These are phyloP conservation scores for Styela clava DNA, from an alignment of 23 tunicate genomes.

Conservation along the genomic window DNA sequence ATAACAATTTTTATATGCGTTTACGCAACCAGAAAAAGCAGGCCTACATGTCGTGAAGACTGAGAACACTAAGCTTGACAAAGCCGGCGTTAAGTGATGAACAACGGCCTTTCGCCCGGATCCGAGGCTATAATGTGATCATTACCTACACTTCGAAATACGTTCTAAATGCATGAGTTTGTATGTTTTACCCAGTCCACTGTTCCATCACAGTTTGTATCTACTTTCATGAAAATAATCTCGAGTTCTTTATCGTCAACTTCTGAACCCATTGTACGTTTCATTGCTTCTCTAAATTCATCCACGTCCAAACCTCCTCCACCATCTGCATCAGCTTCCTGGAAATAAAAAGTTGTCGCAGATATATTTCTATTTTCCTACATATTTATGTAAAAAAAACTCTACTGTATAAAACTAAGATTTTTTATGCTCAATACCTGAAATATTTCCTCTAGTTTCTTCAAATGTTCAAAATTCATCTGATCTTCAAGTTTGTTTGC, in stretches of 20 bases:
- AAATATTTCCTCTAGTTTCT: constrained; percentile 61
- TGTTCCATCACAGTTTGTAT: constrained; percentile 83
- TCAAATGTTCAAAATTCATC: constrained; percentile 82
- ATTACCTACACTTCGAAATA: no score
- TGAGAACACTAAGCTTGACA: no score
- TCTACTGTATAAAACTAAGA: no score
- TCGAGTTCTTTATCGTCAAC: constrained; percentile 75
- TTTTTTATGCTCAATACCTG: no score
- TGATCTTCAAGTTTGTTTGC: constrained; percentile 79
- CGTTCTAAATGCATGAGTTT: no score
- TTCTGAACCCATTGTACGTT: constrained; percentile 61
- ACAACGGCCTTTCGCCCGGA: no score
- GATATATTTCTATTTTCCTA: no score
- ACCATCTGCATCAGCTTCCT: constrained; percentile 68
- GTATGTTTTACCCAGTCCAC: constrained; percentile 86
- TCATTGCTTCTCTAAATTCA: constrained; percentile 78
- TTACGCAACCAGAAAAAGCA: background rate
- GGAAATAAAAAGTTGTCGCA: background rate
- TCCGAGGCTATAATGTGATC: no score
- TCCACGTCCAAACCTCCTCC: constrained; percentile 78
- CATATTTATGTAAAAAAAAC: no score
- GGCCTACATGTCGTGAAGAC: no score
- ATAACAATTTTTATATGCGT: no score
- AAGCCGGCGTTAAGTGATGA: no score
- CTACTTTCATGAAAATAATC: constrained; percentile 92